Base-by-base conservation (phyloP, 2,888 invertebrate genomes). In the Acleris cristana region DNA sequence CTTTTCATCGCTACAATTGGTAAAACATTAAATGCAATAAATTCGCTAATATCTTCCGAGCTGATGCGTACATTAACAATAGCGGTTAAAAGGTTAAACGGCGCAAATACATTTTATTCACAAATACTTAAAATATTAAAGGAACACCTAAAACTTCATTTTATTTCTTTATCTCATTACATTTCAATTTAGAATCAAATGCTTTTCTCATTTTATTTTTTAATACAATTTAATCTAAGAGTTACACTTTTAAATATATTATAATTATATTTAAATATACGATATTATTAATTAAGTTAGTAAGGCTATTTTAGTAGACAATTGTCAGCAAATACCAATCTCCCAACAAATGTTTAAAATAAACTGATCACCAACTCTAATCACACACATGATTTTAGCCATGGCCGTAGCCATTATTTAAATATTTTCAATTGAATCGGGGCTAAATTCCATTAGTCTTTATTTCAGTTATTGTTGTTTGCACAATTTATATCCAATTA, bases 131-230 rank as follows among this genome's bases (percentile, higher is more conserved):
- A 77, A 81, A 87, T 82, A 76, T 74, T 79, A 82, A 82, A 66
- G 51, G 56, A 86, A 86, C 86, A 86, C 76, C 85, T 87, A 84
- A 79, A 85, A 87, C 89, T 87, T 88, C 89, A 90, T 91, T 91
- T 90, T 87, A 89, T 34, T 34, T 34, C 34, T 34, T 34, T 34
- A 34, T 34, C 34, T 34, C 34, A 34, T 88, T 90, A 89, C 82
- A 85, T 81, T 87, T 86, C 87, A 89, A 88, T 92, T 92, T 92
- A 92, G 92, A 92, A 92, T 92, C 89, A 85, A 89, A 88, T 91
- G 92, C 92, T 92, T 92, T 85, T 80, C 83, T 83, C 75, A 78
- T 84, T 89, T 85, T 81, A 90, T 87, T 92, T 86, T 89, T 90
- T 14, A 88, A 89, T 86, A 76, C 51, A 79, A 87, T 85, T 86